Base-by-base conservation (phyloP, 2,888 invertebrate genomes). In the Hecatera dysodea region DNA sequence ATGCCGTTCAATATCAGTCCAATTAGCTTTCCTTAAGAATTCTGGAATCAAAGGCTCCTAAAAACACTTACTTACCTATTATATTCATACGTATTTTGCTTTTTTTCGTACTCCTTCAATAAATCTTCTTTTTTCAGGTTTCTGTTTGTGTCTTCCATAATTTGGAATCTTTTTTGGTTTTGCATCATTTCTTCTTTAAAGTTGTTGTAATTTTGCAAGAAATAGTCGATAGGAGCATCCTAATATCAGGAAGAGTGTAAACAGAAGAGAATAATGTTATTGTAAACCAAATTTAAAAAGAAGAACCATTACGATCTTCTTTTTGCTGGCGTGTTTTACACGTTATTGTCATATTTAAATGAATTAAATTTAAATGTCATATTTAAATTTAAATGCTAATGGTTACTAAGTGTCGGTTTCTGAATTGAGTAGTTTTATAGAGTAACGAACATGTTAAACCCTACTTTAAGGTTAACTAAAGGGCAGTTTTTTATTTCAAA, bases 11-110 rank as follows among this genome's bases (percentile, higher is more conserved):
- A 39, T 29, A 29, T 4, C 2, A 29, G 6, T 29, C 6, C 29
- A 2, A 29, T 4, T 8, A 36, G 8, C 9, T 8, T 36, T 36
- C 36, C 5, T 36, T 2, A 29, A n/a, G n/a, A n/a, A n/a, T n/a
- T 6, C 6, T 29, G 36, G 9, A 36, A 8, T 8, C 36, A 29
- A 29, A 29, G 29, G 6, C 15, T 4, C 17, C 6, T 42, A 17
- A 44, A 22, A 27, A 65, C n/a, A 8, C 1, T 33, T 0, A 42
- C 70, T 69, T 69, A 67, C 70, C 24, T 33, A 48, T 69, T 24
- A 42, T 24, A 39, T 27, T 64, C 24, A 24, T 66, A 52, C 2
- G 11, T 24, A 17, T 69, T 42, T 44, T 24, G 24, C 52, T 42
- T 42, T 12, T 1, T 52, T 11, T 67, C 42, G 33, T 67, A 69